These are phyloP conservation scores for Coracopsis vasa DNA, from an alignment of 2,113 vertebrate genomes.

Conservation along the genomic window DNA sequence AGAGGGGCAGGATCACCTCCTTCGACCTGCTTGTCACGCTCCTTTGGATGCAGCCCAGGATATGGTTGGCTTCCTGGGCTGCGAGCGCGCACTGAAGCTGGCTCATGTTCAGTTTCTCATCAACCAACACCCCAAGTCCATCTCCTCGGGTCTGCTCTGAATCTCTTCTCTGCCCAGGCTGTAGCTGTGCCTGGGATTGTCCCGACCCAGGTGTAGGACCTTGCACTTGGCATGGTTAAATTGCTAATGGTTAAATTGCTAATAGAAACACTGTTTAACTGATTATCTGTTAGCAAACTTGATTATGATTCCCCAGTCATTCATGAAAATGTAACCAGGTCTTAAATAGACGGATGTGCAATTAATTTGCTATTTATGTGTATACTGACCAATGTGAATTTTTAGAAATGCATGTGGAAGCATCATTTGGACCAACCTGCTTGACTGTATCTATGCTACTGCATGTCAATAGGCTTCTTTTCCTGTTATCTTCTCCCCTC, in stretches of 20 bases:
- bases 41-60: too few species aligned
- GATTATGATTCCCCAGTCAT: background rate
- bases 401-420: background rate
- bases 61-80: too few species aligned
- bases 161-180: too few species aligned
- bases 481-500: background rate
- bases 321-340: background rate
- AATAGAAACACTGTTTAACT: background rate
- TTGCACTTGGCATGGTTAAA: too few species aligned
- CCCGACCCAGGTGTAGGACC: too few species aligned
- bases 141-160: too few species aligned
- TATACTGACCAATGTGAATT: background rate
- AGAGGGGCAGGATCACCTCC: too few species aligned
- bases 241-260: background rate
- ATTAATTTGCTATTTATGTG: background rate
- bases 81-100: too few species aligned
- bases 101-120: too few species aligned
- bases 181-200: too few species aligned
- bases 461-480: background rate
- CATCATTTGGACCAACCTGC: background rate
- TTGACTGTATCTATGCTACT: background rate
- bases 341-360: background rate
- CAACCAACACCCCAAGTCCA: too few species aligned
- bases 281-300: background rate
- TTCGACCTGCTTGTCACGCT: too few species aligned